phyloP scores from a whole-genome alignment of 2,113 vertebrate species.

The Mirza zaza region DNA sequence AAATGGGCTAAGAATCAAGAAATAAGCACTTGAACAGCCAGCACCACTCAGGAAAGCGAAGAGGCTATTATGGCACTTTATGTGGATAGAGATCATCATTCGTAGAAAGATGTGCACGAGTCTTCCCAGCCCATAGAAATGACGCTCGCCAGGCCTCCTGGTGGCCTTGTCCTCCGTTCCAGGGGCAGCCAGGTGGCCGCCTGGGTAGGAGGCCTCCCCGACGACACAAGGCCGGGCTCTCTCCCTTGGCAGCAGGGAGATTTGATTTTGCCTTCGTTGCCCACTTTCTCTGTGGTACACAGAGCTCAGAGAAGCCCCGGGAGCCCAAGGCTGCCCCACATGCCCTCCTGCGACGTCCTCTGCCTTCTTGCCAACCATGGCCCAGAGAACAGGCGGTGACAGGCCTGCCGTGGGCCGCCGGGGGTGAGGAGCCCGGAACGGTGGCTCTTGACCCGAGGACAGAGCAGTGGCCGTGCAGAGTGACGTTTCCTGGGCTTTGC shows the following conservation, averaged over 20 bases:
- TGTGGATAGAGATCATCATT: slow-evolving; percentile 11
- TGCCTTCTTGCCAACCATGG: not conserved
- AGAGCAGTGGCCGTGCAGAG: slow-evolving; percentile 23
- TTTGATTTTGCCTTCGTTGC: not conserved
- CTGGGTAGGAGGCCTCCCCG: not conserved
- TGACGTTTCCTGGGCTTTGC: slow-evolving; percentile 54
- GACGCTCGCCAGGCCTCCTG: rapidly evolving
- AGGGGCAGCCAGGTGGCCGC: rapidly evolving
- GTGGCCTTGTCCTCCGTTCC: not conserved
- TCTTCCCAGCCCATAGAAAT: not conserved
- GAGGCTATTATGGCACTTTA: slow-evolving; percentile 48
- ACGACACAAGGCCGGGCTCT: rapidly evolving
- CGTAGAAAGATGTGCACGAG: slow-evolving; percentile 2
- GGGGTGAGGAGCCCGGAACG: not conserved
- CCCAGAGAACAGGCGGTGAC: not conserved
- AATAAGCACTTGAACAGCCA: slow-evolving; percentile 52
- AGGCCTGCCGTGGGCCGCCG: not conserved
- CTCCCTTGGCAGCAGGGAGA: not conserved
- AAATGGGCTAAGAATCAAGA: slow-evolving; percentile 68
- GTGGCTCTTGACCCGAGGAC: slow-evolving; percentile 50
- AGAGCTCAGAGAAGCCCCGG: not conserved
- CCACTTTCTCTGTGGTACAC: not conserved
- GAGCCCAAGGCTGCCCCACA: not conserved
- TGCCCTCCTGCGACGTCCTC: not conserved
- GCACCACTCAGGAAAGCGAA: not conserved